These are phyloP conservation scores for Halcyon malimbica DNA, from an alignment of 2,113 vertebrate species.

Conservation along the genomic window DNA sequence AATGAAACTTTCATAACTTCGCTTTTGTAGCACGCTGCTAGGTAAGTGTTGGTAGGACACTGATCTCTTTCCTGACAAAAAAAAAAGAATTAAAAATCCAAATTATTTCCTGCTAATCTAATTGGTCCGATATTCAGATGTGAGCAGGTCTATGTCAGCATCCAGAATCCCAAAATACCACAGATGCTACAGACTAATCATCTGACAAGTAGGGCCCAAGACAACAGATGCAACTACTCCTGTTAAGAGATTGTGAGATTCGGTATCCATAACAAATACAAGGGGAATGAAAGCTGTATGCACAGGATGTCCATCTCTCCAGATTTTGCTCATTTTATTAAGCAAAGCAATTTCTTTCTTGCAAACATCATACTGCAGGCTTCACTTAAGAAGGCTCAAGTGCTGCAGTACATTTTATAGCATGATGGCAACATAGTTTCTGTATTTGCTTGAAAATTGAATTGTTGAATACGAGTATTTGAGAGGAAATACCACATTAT, in stretches of 20 bases:
- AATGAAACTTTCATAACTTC: conserved; percentile 75
- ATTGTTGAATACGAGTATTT: background rate
- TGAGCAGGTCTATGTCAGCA: background rate
- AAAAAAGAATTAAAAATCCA: background rate
- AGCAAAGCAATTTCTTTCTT: background rate
- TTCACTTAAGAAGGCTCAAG: background rate
- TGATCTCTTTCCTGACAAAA: conserved; percentile 80
- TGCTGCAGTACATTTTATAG: background rate
- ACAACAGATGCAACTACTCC: background rate
- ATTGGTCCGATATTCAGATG: background rate
- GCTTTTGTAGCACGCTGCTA: conserved; percentile 79
- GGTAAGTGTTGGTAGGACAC: conserved; percentile 82
- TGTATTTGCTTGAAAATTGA: background rate
- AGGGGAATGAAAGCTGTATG: background rate
- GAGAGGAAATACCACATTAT: background rate
- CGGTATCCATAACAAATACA: background rate
- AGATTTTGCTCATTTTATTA: background rate
- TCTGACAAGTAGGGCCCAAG: background rate
- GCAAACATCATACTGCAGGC: background rate
- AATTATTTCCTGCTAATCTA: background rate
- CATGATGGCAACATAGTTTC: background rate
- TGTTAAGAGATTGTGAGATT: background rate
- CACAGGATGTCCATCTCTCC: accelerated
- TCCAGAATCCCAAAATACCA: background rate
- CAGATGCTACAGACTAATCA: background rate